Evolutionary conservation across 1,140 invertebrate species (phyloP).

Genomic region (Rhagoletis pomonella): DNA sequence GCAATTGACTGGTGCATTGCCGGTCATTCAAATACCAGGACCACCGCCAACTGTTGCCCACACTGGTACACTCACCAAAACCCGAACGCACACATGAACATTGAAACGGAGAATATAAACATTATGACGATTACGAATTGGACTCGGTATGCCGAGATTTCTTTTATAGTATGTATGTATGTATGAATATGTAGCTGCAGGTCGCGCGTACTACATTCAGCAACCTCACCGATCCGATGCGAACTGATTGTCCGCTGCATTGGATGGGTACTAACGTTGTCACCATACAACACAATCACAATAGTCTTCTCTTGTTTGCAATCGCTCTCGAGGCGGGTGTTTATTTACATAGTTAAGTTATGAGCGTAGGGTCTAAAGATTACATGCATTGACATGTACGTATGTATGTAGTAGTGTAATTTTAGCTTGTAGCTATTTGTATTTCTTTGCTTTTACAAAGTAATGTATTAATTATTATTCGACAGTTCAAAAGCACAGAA

Average conservation of each 20-base stretch:
- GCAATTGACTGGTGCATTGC: slow-evolving; percentile 65
- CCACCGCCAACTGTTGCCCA: slow-evolving; percentile 59
- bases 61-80: background rate
- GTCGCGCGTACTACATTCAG: background rate
- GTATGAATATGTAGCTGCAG: background rate
- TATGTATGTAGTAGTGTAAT: background rate
- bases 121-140: background rate
- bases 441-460: slow-evolving; percentile 12
- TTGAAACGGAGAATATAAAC: background rate
- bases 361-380: background rate
- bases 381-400: background rate
- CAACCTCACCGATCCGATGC: background rate
- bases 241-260: background rate
- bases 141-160: slow-evolving; percentile 14
- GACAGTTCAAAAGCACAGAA: background rate
- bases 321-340: background rate
- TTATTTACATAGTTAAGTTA: slow-evolving; percentile 24
- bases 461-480: background rate
- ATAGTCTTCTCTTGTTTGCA: slow-evolving; percentile 21
- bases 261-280: background rate
- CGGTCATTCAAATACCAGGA: slow-evolving; percentile 68
- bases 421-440: background rate
- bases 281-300: background rate
- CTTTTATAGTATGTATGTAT: background rate
- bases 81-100: slow-evolving; percentile 36